Evolutionary conservation across 2,113 vertebrate species (phyloP), one percentile per base, ranked within the genome.

Genomic region (human (Homo sapiens)): DNA sequence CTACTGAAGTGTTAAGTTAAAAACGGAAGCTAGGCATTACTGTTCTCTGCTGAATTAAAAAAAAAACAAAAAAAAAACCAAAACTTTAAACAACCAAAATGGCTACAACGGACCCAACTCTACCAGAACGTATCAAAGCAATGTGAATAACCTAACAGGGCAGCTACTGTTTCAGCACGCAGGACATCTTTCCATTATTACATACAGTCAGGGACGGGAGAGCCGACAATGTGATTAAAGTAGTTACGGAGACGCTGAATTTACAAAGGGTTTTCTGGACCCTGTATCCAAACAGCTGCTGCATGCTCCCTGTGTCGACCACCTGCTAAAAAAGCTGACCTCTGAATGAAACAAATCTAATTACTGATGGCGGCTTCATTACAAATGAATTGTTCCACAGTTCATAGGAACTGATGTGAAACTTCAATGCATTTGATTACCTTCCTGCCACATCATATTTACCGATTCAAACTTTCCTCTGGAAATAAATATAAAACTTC

Each of bases 251-350:
- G 75, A 94, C n/a, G 4, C 2, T 6, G 38, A 52, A 81, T 22
- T 93, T 45, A 94, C 79, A 97, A 43, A 83, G 38, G 96, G 43
- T 52, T 94, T 96, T 98, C 93, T 95, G 94, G 52, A 95, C 79
- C 40, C 76, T 73, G 23, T 20, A 40, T 23, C 90, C 89, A 90
- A 79, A 80, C 25, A 97, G 95, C 89, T 95, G 96, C 94, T 0
- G 10, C 1, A 0, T n/a, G 85, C 52, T 89, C 97, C 94, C 97
- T 80, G 13, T 78, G 85, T 72, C n/a, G 87, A 96, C 75, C 97
- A 98, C 98, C 98, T 98, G 97, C 98, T 98, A 96, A 97, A 98
- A 97, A 98, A 96, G 93, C 97, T 82, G 97, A 98, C 96, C 95
- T 96, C 86, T 20, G 52, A 94, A 98, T 94, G 97, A 97, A 98